Base-by-base conservation (phyloP, 2,113 vertebrate genomes). In the Cisticola juncidis region DNA sequence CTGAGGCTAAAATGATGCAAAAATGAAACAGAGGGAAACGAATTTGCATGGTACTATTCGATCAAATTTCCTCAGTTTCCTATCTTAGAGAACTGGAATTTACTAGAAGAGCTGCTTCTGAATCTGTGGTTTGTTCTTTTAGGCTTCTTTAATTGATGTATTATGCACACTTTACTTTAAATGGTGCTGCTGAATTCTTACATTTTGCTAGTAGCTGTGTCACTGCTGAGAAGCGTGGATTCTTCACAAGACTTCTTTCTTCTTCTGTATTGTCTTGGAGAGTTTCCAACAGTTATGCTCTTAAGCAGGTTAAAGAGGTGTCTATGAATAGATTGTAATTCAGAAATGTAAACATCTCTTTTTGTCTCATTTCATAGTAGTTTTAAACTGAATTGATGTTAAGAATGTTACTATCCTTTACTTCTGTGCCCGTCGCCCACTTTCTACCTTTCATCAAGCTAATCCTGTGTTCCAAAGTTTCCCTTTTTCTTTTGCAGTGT, bases 231-330 rank as follows among this genome's bases (percentile, higher is more conserved):
- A n/a, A 80, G 31, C 0, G 0, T 72, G 53, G 16, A 57, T 81
- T 70, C 51, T 72, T 87, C 69, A 68, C 36, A 86, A 86, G 76
- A 44, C 50, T 86, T 4, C 29, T 85, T 90, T 93, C 42, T 90
- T 95, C 74, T 51, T 95, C 45, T 76, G 1, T 65, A 21, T 84
- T 90, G 81, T 79, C 71, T 95, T 95, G 92, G 79, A 90, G 47
- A 48, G 10, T 61, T 87, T 96, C 76, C 92, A 95, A 15, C 17
- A 51, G 57, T 95, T 94, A 71, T 31, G 44, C 24, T 87, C 66
- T 92, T 71, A 74, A 94, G 90, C 92, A 87, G 72, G 51, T 93
- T 64, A 83, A 69, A 66, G 45, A 83, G 29, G 35, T 79, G 22
- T 91, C 94, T 91, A 19, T 74, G 50, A 92, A 51, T 33, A 29